These are phyloP conservation scores for Pterostichus niger DNA, from an alignment of 2,888 invertebrate genomes.

Conservation along the genomic window DNA sequence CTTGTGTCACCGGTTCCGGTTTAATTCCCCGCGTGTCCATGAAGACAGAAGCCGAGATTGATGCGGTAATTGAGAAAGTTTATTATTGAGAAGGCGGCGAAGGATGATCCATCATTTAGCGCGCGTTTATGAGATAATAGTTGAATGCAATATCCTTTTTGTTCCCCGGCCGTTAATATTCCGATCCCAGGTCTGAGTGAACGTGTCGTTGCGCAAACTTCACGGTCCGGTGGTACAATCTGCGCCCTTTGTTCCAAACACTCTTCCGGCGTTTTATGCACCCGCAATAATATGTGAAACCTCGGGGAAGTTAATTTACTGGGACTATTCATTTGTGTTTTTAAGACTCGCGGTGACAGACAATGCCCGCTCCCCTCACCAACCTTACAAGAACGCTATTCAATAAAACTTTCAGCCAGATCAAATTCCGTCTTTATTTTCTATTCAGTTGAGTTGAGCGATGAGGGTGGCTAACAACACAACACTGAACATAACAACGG, in stretches of 20 bases:
- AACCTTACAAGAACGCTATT: constrained; percentile 46
- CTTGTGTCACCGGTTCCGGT: constrained; percentile 41
- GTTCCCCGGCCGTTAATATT: constrained; percentile 52
- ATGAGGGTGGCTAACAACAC: constrained; percentile 37
- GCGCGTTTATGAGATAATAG: constrained; percentile 66
- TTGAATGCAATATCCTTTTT: constrained; percentile 67
- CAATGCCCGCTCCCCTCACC: constrained; percentile 43
- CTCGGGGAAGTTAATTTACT: constrained; percentile 32
- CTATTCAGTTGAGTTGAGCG: constrained; percentile 52
- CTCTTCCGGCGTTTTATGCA: constrained; percentile 58
- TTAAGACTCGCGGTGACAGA: constrained; percentile 60
- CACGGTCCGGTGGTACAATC: constrained; percentile 42
- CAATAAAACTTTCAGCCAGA: constrained; percentile 64
- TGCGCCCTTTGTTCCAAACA: constrained; percentile 54
- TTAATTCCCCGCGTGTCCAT: constrained; percentile 49
- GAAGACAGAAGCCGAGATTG: constrained; percentile 59
- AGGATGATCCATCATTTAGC: constrained; percentile 66
- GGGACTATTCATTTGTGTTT: constrained; percentile 56
- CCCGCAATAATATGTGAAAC: constrained; percentile 48
- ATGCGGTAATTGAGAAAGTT: constrained; percentile 67
- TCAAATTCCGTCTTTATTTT: constrained; percentile 66
- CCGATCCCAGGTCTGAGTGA: background rate
- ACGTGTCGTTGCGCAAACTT: constrained; percentile 42
- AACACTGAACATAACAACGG: constrained; percentile 23
- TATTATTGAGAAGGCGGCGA: constrained; percentile 65